phyloP scores from a whole-genome alignment of 2,797 vertebrate genomes.

The Peromyscus melanophrys region DNA sequence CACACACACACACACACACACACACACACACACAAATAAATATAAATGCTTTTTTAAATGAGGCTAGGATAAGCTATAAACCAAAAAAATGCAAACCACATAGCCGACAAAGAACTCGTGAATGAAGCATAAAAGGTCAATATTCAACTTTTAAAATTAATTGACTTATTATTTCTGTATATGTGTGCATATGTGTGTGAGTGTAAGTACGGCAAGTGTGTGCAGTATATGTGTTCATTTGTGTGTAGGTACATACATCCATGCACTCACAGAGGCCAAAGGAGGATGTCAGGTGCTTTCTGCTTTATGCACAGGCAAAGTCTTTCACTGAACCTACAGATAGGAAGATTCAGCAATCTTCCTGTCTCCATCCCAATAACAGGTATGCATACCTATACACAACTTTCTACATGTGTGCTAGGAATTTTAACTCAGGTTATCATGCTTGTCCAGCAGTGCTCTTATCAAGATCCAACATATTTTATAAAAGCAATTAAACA shows the following conservation, averaged over 20 bases:
- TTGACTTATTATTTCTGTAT: not conserved
- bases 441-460: not conserved
- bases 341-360: not conserved
- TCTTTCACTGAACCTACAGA: not conserved
- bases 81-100: not conserved
- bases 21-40: not conserved
- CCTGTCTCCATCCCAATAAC: not conserved
- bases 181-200: not conserved
- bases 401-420: not conserved
- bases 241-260: not conserved
- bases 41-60: not conserved
- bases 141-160: not conserved
- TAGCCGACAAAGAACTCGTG: not conserved
- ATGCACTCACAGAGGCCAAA: not conserved
- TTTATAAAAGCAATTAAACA: not conserved
- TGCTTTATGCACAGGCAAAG: not conserved
- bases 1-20: not conserved
- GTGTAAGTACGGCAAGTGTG: not conserved
- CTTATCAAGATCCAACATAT: not conserved
- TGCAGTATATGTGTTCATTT: not conserved
- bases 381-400: not conserved
- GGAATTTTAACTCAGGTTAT: not conserved
- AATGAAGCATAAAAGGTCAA: not conserved
- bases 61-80: not conserved
- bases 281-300: not conserved